phyloP scores from a whole-genome alignment of 2,113 vertebrate genomes.

The Nothobranchius kuhntae region DNA sequence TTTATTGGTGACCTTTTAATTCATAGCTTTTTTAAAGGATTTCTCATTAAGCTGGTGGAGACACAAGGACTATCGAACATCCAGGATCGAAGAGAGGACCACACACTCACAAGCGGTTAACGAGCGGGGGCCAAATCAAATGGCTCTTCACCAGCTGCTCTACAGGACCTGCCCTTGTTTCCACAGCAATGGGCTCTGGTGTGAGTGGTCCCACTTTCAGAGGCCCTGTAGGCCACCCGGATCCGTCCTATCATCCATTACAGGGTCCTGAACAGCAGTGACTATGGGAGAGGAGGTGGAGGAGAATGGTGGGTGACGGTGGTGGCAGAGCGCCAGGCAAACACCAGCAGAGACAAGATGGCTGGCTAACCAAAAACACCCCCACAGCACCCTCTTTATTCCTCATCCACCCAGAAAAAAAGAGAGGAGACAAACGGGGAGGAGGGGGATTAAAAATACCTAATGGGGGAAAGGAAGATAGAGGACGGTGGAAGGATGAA shows the following conservation, averaged over 20 bases:
- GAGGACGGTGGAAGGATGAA: conserved; percentile 41
- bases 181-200: conserved; percentile 43
- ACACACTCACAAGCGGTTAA: conserved; percentile 56
- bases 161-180: conserved; percentile 66
- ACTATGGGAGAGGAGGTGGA: conserved; percentile 32
- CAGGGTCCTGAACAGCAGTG: conserved; percentile 28
- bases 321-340: conserved; percentile 57
- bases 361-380: conserved; percentile 32
- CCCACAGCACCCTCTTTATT: conserved; percentile 37
- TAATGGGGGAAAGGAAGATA: neutral
- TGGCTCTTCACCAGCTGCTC: conserved; percentile 72
- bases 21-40: conserved; percentile 11
- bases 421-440: conserved; percentile 45
- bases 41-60: conserved; percentile 31
- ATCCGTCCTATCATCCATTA: conserved; percentile 71
- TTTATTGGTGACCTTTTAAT: conserved; percentile 47
- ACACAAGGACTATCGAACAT: conserved; percentile 42
- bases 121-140: conserved; percentile 59
- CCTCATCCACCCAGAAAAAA: conserved; percentile 39
- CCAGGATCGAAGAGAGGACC: conserved; percentile 38
- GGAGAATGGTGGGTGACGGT: conserved; percentile 13
- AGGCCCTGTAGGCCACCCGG: conserved; percentile 54
- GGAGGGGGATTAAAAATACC: neutral
- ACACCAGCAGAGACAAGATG: conserved; percentile 69
- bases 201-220: conserved; percentile 49